Conservation (phyloP, 2,888 invertebrate species). For the Allygus modestus region DNA sequence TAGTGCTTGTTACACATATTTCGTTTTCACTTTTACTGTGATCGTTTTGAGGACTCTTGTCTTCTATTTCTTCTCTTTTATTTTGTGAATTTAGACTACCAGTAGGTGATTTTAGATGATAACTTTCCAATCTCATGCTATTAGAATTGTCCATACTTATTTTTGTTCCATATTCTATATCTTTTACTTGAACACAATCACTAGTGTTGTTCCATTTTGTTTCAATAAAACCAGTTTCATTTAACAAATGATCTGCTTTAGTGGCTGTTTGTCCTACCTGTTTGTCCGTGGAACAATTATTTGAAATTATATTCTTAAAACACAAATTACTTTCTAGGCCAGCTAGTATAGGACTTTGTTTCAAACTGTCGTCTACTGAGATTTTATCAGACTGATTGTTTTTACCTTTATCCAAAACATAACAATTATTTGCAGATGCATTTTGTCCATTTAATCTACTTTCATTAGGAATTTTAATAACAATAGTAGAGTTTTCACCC, state of each 20-base stretch:
- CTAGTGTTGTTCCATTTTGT: too few species aligned
- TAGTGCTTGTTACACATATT: conserved; percentile 7
- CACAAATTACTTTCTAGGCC: not conserved
- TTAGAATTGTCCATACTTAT: too few species aligned
- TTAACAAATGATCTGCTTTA: too few species aligned
- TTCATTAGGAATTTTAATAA: not conserved
- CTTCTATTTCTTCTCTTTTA: not conserved
- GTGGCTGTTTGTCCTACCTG: too few species aligned
- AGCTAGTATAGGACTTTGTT: not conserved
- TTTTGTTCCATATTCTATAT: too few species aligned
- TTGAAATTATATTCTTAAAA: not conserved
- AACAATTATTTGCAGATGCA: too few species aligned
- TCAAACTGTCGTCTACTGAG: not conserved
- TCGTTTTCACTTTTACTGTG: not conserved
- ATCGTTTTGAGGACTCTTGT: not conserved
- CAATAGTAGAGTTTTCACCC: not conserved
- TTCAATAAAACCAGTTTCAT: too few species aligned
- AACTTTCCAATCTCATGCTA: not conserved
- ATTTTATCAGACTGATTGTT: not conserved
- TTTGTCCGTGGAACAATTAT: not conserved
- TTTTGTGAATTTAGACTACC: not conserved
- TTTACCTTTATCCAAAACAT: not conserved
- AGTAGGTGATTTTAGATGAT: not conserved
- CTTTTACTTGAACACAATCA: too few species aligned
- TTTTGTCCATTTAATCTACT: not conserved